Conservation (phyloP, 2,797 vertebrate species). For the Hippocampus kuda region DNA sequence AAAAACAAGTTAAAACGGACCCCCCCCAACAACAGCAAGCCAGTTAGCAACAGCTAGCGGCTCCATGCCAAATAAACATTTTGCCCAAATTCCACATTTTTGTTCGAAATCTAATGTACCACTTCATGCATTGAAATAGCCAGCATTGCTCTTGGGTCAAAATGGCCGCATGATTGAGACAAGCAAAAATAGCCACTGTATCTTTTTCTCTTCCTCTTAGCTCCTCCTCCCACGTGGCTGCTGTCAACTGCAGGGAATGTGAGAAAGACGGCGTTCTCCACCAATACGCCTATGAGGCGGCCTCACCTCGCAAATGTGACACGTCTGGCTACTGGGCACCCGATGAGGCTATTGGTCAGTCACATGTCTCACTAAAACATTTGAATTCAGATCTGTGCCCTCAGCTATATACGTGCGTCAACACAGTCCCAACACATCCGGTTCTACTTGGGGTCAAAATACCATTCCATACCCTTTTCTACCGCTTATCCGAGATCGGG, state of each 20-base stretch:
- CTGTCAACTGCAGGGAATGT: constrained; percentile 72
- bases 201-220: constrained; percentile 23
- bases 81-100: neutral
- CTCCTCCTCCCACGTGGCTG: constrained; percentile 37
- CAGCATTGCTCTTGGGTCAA: neutral
- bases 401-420: no score
- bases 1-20: neutral
- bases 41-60: neutral
- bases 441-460: no score
- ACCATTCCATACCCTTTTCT: no score
- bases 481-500: no score
- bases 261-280: constrained; percentile 75
- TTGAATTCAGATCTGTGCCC: no score
- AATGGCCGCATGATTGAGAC: neutral
- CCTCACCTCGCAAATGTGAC: constrained; percentile 84
- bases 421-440: no score
- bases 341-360: constrained; percentile 88
- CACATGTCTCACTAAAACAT: neutral
- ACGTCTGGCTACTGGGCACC: constrained; percentile 96
- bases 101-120: neutral
- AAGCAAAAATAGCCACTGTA: neutral
- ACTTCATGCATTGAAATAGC: constrained; percentile 4
- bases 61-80: neutral
- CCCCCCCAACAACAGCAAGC: neutral
- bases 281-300: constrained; percentile 80